Evolutionary conservation across 1,140 invertebrate species (phyloP).

Genomic region (Drosophila kikkawai): DNA sequence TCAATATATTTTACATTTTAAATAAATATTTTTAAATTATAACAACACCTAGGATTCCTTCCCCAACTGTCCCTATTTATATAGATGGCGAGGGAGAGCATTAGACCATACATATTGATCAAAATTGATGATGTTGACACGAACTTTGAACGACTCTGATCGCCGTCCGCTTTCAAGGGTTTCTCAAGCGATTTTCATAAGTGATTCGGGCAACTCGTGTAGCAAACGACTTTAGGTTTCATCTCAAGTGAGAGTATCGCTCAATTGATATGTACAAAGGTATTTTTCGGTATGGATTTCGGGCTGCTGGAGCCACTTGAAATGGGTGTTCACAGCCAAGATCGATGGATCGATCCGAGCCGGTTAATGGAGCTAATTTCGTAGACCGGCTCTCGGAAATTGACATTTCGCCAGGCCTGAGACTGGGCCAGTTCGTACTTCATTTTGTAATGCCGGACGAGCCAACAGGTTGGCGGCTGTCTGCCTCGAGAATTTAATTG

Average conservation of each 20-base stretch:
- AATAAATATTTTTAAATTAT: no score
- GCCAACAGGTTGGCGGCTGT: constrained; percentile 47
- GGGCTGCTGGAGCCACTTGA: constrained; percentile 37
- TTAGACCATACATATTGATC: constrained; percentile 76
- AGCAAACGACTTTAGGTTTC: constrained; percentile 59
- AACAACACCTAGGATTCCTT: neutral
- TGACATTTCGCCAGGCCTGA: constrained; percentile 49
- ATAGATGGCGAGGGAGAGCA: constrained; percentile 20
- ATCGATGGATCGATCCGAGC: constrained; percentile 33
- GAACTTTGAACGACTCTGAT: constrained; percentile 76
- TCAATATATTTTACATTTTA: no score
- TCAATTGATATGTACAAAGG: constrained; percentile 54
- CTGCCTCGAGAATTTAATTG: constrained; percentile 66
- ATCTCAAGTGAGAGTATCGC: constrained; percentile 76
- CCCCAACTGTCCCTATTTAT: constrained; percentile 15
- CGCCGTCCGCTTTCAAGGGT: constrained; percentile 57
- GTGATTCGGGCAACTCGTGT: constrained; percentile 69
- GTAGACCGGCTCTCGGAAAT: constrained; percentile 28
- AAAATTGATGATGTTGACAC: constrained; percentile 84
- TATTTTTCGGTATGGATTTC: constrained; percentile 38
- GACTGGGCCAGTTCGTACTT: constrained; percentile 14
- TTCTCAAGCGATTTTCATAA: constrained; percentile 74
- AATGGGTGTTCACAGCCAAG: constrained; percentile 41
- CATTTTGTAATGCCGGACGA: constrained; percentile 41
- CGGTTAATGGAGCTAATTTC: constrained; percentile 62